These are phyloP conservation scores for Vidua macroura DNA, from an alignment of 2,113 vertebrate species.

Conservation along the genomic window DNA sequence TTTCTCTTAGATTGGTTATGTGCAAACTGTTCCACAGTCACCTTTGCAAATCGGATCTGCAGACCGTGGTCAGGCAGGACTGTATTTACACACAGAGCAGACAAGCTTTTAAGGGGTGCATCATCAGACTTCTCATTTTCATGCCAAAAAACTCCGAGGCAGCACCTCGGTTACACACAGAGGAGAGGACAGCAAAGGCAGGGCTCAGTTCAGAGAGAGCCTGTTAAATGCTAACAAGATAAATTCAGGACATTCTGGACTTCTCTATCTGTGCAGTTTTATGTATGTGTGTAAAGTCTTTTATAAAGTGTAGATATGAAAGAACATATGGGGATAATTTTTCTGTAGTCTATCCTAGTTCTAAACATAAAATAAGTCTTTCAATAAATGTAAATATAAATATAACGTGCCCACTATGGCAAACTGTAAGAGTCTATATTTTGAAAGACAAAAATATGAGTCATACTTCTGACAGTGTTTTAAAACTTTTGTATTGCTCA, in stretches of 20 bases:
- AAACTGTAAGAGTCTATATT: neutral
- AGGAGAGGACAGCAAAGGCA: neutral
- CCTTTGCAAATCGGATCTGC: neutral
- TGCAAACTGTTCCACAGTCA: neutral
- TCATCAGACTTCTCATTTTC: constrained; percentile 7
- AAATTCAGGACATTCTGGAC: neutral
- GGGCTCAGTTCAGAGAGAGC: neutral
- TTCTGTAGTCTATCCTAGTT: neutral
- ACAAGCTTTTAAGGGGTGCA: neutral
- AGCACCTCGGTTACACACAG: neutral
- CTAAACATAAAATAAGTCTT: neutral
- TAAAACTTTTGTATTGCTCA: neutral
- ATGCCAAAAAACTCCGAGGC: neutral
- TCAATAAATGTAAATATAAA: neutral
- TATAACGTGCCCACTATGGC: neutral
- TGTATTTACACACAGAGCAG: neutral
- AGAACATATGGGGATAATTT: neutral
- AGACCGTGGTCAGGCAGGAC: neutral
- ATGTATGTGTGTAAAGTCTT: neutral
- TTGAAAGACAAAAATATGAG: neutral
- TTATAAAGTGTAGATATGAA: neutral
- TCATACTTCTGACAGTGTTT: neutral
- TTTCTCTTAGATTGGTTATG: neutral
- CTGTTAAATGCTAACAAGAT: neutral
- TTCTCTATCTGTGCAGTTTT: neutral